phyloP scores from a whole-genome alignment of 2,797 vertebrate genomes.

The Coendou prehensilis region DNA sequence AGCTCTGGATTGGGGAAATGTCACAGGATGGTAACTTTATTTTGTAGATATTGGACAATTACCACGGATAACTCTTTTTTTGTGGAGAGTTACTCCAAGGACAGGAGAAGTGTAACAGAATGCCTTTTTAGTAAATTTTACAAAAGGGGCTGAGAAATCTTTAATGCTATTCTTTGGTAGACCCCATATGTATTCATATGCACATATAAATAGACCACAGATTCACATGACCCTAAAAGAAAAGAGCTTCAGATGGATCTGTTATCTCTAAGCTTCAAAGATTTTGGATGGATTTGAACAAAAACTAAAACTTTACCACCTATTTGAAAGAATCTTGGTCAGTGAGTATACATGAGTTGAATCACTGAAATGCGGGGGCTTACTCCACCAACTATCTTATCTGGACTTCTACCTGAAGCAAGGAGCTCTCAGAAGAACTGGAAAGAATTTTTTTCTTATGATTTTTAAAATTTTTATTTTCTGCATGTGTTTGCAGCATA shows the following conservation, averaged over 20 bases:
- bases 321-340: neutral
- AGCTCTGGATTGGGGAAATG: neutral
- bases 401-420: neutral
- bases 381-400: accelerated
- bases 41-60: neutral
- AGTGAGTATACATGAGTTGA: accelerated
- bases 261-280: too few relatives aligned
- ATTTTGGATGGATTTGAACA: neutral
- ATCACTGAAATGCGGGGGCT: accelerated
- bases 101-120: accelerated
- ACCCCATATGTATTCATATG: accelerated
- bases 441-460: neutral
- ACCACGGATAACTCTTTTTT: neutral
- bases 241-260: neutral
- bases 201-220: accelerated
- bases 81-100: neutral
- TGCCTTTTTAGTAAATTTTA: neutral
- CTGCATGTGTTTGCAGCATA: too few relatives aligned
- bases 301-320: too few relatives aligned
- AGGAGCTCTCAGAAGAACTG: neutral
- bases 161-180: neutral
- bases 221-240: neutral
- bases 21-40: neutral
- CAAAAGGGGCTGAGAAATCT: neutral
- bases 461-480: neutral